Evolutionary conservation across 2,888 invertebrate genomes (phyloP).

Genomic region (Drosophila buzzatii): DNA sequence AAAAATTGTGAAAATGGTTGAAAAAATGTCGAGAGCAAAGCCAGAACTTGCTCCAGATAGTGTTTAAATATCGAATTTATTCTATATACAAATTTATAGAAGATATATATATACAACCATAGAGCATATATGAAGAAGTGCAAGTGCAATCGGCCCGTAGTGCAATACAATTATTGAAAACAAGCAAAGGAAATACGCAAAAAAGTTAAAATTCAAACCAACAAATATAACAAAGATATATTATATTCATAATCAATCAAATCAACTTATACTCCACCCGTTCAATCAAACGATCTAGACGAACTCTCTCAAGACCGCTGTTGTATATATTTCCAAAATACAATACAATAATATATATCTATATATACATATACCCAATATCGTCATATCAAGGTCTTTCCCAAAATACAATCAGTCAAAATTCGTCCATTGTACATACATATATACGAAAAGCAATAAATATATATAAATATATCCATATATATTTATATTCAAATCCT

Average conservation of each 20-base stretch:
- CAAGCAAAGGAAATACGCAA: slow-evolving; percentile 68
- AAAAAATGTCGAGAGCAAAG: slow-evolving; percentile 54
- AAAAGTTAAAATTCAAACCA: slow-evolving; percentile 73
- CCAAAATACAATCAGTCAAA: slow-evolving; percentile 33
- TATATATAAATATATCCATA: slow-evolving; percentile 12
- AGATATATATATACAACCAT: slow-evolving; percentile 30
- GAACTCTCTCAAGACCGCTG: slow-evolving; percentile 66
- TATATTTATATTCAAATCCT: slow-evolving; percentile 19
- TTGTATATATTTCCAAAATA: slow-evolving; percentile 81
- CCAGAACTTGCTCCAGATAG: slow-evolving; percentile 44
- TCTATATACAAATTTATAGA: slow-evolving; percentile 17
- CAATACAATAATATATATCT: slow-evolving; percentile 31
- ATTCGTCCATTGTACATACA: slow-evolving; percentile 63
- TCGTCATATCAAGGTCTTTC: slow-evolving; percentile 25
- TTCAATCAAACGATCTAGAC: slow-evolving; percentile 25
- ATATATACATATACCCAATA: slow-evolving; percentile 22
- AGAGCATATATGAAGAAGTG: slow-evolving; percentile 63
- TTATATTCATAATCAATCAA: slow-evolving; percentile 21
- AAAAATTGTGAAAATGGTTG: slow-evolving; percentile 80
- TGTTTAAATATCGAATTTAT: slow-evolving; percentile 43
- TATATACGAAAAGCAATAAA: slow-evolving; percentile 49
- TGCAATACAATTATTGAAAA: slow-evolving; percentile 45
- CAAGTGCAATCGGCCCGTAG: slow-evolving; percentile 58
- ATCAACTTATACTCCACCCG: slow-evolving; percentile 25
- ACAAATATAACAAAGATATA: slow-evolving; percentile 49